A percentile compares a stretch with the other conserved stretches of the same genome.
Evolutionary conservation across 2,888 invertebrate species (phyloP).

Genomic region (Brenthis ino): DNA sequence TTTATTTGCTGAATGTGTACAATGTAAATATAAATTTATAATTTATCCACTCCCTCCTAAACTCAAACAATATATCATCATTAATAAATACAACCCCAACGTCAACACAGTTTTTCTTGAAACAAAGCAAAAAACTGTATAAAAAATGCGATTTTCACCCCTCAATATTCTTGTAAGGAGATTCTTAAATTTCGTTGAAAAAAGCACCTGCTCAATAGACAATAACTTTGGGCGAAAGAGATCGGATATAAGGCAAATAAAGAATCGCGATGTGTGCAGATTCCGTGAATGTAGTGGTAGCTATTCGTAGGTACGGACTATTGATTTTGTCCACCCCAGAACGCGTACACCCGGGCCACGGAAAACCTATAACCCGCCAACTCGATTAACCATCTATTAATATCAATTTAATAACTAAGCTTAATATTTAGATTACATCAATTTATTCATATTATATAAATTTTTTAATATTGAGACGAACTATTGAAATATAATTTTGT

Average conservation of each 20-base stretch:
- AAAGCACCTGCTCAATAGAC: conserved; percentile 65
- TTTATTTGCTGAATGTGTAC: no score
- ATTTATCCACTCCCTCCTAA: background rate
- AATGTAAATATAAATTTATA: background rate
- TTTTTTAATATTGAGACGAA: background rate
- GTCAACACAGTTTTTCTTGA: conserved; percentile 13
- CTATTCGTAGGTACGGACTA: conserved; percentile 74
- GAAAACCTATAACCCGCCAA: conserved; percentile 55
- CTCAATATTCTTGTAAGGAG: conserved; percentile 31
- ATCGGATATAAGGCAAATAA: conserved; percentile 67
- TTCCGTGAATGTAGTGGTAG: conserved; percentile 65
- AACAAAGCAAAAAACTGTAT: conserved; percentile 26
- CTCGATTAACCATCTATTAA: conserved; percentile 62
- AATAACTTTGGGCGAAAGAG: conserved; percentile 58
- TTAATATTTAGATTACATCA: background rate
- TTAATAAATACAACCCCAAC: conserved; percentile 31
- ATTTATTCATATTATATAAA: background rate
- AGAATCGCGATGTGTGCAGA: conserved; percentile 75
- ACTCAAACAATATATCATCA: conserved; percentile 28
- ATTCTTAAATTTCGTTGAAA: conserved; percentile 42
- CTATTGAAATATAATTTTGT: background rate
- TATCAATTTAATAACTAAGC: conserved; percentile 65
- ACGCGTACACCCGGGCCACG: conserved; percentile 51
- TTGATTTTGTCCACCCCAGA: conserved; percentile 81
- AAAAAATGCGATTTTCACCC: conserved; percentile 32